phyloP scores from a whole-genome alignment of 2,888 invertebrate genomes.

The Piscicola geometra region DNA sequence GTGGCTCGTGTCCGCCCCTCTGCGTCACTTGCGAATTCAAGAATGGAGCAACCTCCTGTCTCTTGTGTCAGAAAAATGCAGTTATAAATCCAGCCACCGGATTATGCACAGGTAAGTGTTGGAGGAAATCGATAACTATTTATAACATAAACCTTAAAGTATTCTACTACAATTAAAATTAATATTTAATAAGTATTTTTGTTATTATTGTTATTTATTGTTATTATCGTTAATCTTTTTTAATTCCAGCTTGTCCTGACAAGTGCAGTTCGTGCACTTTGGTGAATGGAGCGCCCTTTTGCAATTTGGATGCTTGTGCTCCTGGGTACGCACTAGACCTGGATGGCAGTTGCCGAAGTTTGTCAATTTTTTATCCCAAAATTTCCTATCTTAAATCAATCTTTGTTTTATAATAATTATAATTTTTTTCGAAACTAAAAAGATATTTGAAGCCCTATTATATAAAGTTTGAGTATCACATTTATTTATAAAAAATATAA shows the following conservation, averaged over 20 bases:
- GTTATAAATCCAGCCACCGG: conserved; percentile 30
- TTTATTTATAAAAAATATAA: too few relatives aligned
- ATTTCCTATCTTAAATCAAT: too few relatives aligned
- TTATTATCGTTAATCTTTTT: too few relatives aligned
- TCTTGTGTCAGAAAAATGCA: conserved; percentile 23
- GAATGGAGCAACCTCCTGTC: conserved; percentile 36
- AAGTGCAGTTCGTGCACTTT: conserved; percentile 22
- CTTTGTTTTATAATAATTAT: too few relatives aligned
- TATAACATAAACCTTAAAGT: too few relatives aligned
- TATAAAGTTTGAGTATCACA: too few relatives aligned
- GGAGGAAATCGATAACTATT: too few relatives aligned
- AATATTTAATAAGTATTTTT: too few relatives aligned
- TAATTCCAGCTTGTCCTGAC: conserved; percentile 34
- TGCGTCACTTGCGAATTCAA: conserved; percentile 33
- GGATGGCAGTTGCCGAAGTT: conserved; percentile 35
- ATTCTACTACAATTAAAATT: too few relatives aligned
- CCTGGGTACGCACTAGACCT: conserved; percentile 24
- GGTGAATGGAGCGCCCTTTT: not conserved
- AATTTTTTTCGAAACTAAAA: too few relatives aligned
- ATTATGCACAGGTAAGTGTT: conserved; percentile 37
- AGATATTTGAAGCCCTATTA: too few relatives aligned
- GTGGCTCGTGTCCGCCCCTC: conserved; percentile 38
- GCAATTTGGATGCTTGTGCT: conserved; percentile 21
- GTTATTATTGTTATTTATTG: too few relatives aligned
- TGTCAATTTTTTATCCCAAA: not conserved